A percentile compares a stretch with the other conserved stretches of the same genome.
Evolutionary conservation across 2,888 invertebrate genomes (phyloP).

Genomic region (Archips xylosteana): DNA sequence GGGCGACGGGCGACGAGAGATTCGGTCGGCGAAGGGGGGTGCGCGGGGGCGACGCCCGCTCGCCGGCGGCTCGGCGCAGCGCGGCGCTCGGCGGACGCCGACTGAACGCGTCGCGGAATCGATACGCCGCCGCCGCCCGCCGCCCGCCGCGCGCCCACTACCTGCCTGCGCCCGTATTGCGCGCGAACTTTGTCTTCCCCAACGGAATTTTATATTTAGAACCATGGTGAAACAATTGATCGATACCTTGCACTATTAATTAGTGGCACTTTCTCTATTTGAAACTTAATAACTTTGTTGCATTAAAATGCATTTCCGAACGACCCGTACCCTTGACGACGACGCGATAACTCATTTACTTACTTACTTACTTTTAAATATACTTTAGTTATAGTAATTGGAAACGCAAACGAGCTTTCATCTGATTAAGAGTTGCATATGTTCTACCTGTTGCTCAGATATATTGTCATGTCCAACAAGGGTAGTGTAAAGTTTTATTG

Average conservation of each 20-base stretch:
- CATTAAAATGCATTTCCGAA: not conserved
- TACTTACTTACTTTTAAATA: not conserved
- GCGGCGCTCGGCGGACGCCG: constrained; percentile 84
- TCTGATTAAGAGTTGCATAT: constrained; percentile 1
- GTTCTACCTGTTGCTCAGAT: constrained; percentile 40
- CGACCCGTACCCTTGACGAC: not conserved
- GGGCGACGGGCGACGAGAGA: constrained; percentile 71
- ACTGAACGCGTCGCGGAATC: constrained; percentile 83
- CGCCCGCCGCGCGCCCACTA: constrained; percentile 69
- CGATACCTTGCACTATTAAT: constrained; percentile 84
- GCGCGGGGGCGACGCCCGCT: constrained; percentile 74
- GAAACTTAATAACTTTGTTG: constrained; percentile 2
- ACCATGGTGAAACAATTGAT: constrained; percentile 84
- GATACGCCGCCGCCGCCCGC: constrained; percentile 78
- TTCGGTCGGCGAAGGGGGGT: constrained; percentile 59
- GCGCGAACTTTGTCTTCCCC: constrained; percentile 85
- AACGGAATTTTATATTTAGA: constrained; percentile 85
- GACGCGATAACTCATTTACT: not conserved
- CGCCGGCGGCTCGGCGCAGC: constrained; percentile 82
- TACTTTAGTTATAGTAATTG: constrained; percentile 5
- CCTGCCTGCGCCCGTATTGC: constrained; percentile 80
- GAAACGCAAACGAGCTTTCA: not conserved
- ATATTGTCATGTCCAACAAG: constrained; percentile 49
- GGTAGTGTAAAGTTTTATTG: constrained; percentile 79
- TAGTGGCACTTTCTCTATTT: constrained; percentile 73